Evolutionary conservation across 2,888 invertebrate genomes (phyloP), one percentile per base, ranked within the genome.

Genomic region (Rhagophthalmus giganteus): DNA sequence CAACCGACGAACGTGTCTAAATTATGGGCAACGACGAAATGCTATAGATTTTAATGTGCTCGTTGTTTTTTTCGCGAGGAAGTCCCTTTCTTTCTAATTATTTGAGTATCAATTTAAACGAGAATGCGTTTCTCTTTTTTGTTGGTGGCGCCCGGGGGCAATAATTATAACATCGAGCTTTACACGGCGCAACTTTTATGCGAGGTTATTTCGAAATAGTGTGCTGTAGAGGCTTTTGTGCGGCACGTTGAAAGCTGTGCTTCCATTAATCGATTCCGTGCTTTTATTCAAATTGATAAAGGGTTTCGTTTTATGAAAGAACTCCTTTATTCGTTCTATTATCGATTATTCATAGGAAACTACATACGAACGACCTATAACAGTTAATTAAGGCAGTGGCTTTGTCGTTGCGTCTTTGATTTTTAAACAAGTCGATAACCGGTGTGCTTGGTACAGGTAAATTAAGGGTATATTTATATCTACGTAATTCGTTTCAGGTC

Each of bases 241-340:
- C 35, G 38, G 10, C 30, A 32, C 41, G 16, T 34, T 46, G 46
- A 52, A 52, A 52, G 52, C 41, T 37, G 47, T 47, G 52, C 46
- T 37, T 34, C 46, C 46, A 47, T 52, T 52, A 52, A 47, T 52
- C 52, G 52, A 52, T 52, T 52, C 52, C 20, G 16, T 41, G 46
- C 46, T 46, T 52, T 52, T 46, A 52, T 52, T 52, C 46, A 52
- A 31, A 38, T 25, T 39, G 45, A 45, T 52, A 52, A 52, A 46
- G 46, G 41, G 46, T 52, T 52, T 47, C 33, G 47, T 52, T 52
- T 33, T 28, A 35, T 27, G 39, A 52, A 52, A 47, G 52, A 46
- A 52, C 47, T 46, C 40, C 40, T 39, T n/a, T 15, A 20, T 33
- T 20, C 16, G 32, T 44, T 46, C 33, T 34, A 30, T 46, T 45